Evolutionary conservation across 2,888 invertebrate species (phyloP), one percentile per base, ranked within the genome.

Genomic region (Caenorhabditis zanzibari): DNA sequence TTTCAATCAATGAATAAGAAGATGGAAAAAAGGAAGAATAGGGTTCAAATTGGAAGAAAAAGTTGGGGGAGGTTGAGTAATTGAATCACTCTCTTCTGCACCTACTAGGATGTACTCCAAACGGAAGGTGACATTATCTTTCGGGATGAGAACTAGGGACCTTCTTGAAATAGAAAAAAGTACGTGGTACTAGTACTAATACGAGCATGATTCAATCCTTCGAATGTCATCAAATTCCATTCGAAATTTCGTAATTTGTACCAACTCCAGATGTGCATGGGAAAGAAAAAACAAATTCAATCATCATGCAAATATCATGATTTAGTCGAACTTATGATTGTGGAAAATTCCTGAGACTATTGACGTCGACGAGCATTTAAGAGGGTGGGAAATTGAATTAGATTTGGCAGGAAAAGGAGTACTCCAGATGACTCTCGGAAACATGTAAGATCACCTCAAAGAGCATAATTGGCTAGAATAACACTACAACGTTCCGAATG

Each of bases 11-110:
- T 2, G 6, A n/a, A 28, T 28, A 44, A 47, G 16, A 10, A 4
- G n/a, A 47, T n/a, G 28, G 47, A 54, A 38, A 71, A n/a, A n/a
- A 35, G 41, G 66, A 75, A 75, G 75, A 76, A 76, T 76, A 68
- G 75, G 38, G 58, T 68, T 47, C 59, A 76, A 76, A 76, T 76
- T 68, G 75, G 44, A 24, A 52, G 35, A 52, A 28, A n/a, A 35
- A 38, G 28, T 54, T 38, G 68, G 54, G 41, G 75, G 64, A 6
- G 58, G 56, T 4, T 66, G 75, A 58, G 66, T 66, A 76, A 76
- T 76, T 64, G 75, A 59, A 47, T 56, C 35, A 56, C 24, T 12
- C 28, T 5, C 12, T n/a, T 4, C 63, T 64, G 19, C 47, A 56
- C 64, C 64, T 54, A 44, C 52, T 16, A 16, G 28, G 44, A 44